A percentile compares a stretch with the other conserved stretches of the same genome.
Evolutionary conservation across 1,140 invertebrate species (phyloP).

Genomic region (Frieseomelitta varia): DNA sequence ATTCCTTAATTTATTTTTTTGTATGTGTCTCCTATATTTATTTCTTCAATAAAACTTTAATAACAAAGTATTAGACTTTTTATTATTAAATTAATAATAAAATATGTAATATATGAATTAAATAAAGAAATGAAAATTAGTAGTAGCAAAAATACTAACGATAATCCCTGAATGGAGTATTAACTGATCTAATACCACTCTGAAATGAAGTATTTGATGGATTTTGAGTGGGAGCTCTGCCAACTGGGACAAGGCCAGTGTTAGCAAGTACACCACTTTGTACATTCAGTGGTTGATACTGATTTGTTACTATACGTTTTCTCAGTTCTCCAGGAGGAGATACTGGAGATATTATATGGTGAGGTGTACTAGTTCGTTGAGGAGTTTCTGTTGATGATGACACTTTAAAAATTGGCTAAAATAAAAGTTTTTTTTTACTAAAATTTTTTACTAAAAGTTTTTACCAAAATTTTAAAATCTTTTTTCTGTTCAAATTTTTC

Average conservation of each 20-base stretch:
- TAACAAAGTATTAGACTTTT: too few species aligned
- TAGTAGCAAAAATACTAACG: constrained; percentile 70
- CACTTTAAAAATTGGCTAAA: constrained; percentile 57
- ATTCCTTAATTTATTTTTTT: too few species aligned
- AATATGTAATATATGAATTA: constrained; percentile 8
- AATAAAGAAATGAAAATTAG: background rate
- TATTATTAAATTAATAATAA: constrained; percentile 12
- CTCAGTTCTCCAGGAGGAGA: constrained; percentile 68
- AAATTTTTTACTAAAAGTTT: too few species aligned
- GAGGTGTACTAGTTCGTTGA: constrained; percentile 71
- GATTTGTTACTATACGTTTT: constrained; percentile 71
- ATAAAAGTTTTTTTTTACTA: constrained; percentile 40
- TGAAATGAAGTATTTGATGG: constrained; percentile 61
- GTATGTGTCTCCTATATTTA: too few species aligned
- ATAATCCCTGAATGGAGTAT: constrained; percentile 63
- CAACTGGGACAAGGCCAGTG: constrained; percentile 57
- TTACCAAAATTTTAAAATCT: background rate
- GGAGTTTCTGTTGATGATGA: constrained; percentile 62
- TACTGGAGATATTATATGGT: constrained; percentile 44
- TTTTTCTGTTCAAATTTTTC: background rate
- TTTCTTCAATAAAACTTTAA: too few species aligned
- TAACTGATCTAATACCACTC: constrained; percentile 65
- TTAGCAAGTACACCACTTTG: constrained; percentile 51
- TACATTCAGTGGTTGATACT: constrained; percentile 65
- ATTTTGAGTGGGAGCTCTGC: constrained; percentile 49